Conservation (phyloP, 2,888 invertebrate genomes). For the Falcaria lacertinaria region DNA sequence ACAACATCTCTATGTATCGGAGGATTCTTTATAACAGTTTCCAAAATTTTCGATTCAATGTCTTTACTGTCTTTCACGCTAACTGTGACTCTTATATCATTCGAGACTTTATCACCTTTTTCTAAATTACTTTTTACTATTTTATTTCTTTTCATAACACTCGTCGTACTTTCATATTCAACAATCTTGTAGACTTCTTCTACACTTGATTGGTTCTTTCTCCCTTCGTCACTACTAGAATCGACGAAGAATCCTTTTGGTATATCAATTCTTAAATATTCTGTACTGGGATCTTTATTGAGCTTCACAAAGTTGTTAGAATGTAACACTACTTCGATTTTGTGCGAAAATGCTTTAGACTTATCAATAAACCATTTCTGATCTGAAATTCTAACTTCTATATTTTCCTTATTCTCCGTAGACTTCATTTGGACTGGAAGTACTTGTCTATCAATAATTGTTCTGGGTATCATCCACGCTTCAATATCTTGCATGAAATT, state of each 20-base stretch:
- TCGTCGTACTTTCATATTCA: slow-evolving; percentile 51
- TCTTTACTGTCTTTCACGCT: slow-evolving; percentile 31
- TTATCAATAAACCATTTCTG: slow-evolving; percentile 54
- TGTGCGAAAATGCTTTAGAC: slow-evolving; percentile 48
- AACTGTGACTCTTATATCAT: slow-evolving; percentile 35
- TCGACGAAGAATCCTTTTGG: slow-evolving; percentile 56
- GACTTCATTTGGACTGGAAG: slow-evolving; percentile 15
- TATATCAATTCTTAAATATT: slow-evolving; percentile 55
- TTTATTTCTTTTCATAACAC: slow-evolving; percentile 26
- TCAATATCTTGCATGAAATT: slow-evolving; percentile 52
- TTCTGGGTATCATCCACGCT: slow-evolving; percentile 63
- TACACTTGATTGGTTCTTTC: slow-evolving; percentile 41
- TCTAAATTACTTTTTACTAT: slow-evolving; percentile 16
- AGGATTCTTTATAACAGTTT: slow-evolving; percentile 30
- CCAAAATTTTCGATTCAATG: slow-evolving; percentile 29
- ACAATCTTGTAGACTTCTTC: slow-evolving; percentile 62
- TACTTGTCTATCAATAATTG: slow-evolving; percentile 27
- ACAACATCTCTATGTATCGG: slow-evolving; percentile 38
- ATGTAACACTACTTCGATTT: slow-evolving; percentile 51
- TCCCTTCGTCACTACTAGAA: slow-evolving; percentile 34
- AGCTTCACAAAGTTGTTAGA: slow-evolving; percentile 34
- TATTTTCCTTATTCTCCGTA: slow-evolving; percentile 21
- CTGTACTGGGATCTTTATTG: slow-evolving; percentile 35
- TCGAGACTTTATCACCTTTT: slow-evolving; percentile 26
- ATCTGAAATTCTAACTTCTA: slow-evolving; percentile 37